These are phyloP conservation scores for Caenorhabditis panamensis DNA, from an alignment of 2,888 invertebrate genomes.

Conservation along the genomic window DNA sequence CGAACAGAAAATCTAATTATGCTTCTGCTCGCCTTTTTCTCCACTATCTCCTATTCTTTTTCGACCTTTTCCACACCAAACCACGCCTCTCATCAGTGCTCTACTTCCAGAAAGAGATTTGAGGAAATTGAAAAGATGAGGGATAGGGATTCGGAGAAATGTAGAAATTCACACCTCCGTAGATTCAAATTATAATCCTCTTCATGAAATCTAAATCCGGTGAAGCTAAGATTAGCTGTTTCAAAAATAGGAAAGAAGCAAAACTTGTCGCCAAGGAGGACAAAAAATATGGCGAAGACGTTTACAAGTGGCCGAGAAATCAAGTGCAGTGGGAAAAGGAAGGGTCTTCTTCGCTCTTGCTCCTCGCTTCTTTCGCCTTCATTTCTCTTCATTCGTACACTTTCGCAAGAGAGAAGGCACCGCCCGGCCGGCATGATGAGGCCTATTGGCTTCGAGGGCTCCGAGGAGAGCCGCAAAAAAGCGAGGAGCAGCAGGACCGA, in stretches of 20 bases:
- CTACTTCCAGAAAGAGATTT: slow-evolving; percentile 1
- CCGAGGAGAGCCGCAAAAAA: too few species aligned
- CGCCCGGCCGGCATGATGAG: slow-evolving; percentile 40
- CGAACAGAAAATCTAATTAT: slow-evolving; percentile 48
- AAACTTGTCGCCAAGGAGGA: not conserved
- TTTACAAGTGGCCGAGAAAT: slow-evolving; percentile 24
- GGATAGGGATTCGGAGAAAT: too few species aligned
- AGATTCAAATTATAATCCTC: slow-evolving; percentile 7
- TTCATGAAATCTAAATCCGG: not conserved
- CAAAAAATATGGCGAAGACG: slow-evolving; percentile 27
- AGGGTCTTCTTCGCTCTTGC: slow-evolving; percentile 12
- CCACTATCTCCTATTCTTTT: slow-evolving; percentile 5
- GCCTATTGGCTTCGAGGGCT: slow-evolving; percentile 26
- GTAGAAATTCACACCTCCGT: slow-evolving; percentile 17
- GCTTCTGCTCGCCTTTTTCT: slow-evolving; percentile 23
- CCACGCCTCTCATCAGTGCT: slow-evolving; percentile 6
- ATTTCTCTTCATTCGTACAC: slow-evolving; percentile 38
- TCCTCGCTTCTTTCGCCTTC: not conserved
- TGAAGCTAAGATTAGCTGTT: not conserved
- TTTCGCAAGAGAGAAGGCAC: slow-evolving; percentile 28
- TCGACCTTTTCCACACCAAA: slow-evolving; percentile 34
- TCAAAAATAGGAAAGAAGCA: not conserved
- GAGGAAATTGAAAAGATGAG: not conserved
- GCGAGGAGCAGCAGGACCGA: too few species aligned
- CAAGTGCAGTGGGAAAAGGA: slow-evolving; percentile 34